Base-by-base conservation (phyloP, 2,888 invertebrate species). In the Seira sanloemensis region DNA sequence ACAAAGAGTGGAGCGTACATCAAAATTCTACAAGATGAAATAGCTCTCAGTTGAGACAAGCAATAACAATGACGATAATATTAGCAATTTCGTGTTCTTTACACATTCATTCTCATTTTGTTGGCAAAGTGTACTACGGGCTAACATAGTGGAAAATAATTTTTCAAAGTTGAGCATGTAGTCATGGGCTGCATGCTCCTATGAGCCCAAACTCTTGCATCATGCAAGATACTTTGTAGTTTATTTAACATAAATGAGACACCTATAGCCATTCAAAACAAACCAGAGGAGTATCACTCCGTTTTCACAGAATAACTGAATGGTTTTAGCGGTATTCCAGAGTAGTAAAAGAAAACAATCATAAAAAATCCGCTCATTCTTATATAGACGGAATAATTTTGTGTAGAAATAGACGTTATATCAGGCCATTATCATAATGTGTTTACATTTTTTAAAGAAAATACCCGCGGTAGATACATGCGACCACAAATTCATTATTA, bases 61-160 rank as follows among this genome's bases (percentile, higher is more conserved):
- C 16, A 62, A 74, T 19, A 74, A 58, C 19, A 73, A 74, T 74
- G 19, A 62, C 54, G n/a, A 62, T 19, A 26, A 19, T 62, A 74
- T n/a, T 74, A 62, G 62, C 25, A 58, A 74, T 58, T 58, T 18
- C 62, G 19, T 46, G 25, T 18, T 18, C 46, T 21, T 19, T 37
- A 12, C 24, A n/a, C n/a, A 73, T 58, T 73, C 73, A 18, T 54
- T 72, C 23, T 73, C 73, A 73, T 73, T 73, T 27, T 58, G 19
- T 25, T 12, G 50, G 25, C 9, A 2, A 37, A n/a, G 4, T n/a
- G n/a, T n/a, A n/a, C n/a, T n/a, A 54, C 24, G 54, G 12, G 25
- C 12, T 72, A 25, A 72, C n/a, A 37, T 37, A 5, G 12, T 12
- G 12, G 37, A 37, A 5, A 37, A 12, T 37, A 37, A 37, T 37